Conservation (phyloP, 2,113 vertebrate genomes). For the Hippocampus mohnikei region DNA sequence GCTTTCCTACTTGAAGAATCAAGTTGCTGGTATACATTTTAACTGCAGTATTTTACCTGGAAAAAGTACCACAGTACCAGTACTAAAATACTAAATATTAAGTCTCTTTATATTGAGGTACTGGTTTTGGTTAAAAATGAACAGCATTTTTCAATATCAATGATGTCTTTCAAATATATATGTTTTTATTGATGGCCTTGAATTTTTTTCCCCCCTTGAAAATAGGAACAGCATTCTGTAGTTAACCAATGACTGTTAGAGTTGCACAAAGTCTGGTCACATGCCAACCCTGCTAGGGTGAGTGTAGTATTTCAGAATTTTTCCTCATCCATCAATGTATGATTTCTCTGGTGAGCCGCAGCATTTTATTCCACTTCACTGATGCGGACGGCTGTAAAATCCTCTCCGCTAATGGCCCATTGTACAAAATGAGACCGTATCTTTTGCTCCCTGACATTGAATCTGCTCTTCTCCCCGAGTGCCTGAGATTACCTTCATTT, state of each 20-base stretch:
- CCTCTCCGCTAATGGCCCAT: neutral
- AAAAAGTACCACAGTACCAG: too few species aligned
- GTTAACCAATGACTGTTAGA: neutral
- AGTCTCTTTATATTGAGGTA: neutral
- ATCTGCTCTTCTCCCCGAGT: neutral
- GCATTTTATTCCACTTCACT: neutral
- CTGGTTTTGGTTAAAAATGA: neutral
- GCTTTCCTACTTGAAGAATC: neutral
- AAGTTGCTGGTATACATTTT: too few species aligned
- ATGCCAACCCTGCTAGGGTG: neutral
- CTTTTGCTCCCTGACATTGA: neutral
- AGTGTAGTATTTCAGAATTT: neutral
- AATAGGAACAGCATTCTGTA: too few species aligned
- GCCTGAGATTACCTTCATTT: conserved; percentile 7
- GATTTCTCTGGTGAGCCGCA: neutral
- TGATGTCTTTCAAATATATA: neutral
- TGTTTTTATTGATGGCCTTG: too few species aligned
- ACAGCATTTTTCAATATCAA: neutral
- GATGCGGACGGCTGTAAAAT: neutral
- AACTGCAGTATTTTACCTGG: too few species aligned
- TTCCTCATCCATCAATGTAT: neutral
- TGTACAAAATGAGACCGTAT: neutral
- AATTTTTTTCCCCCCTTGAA: too few species aligned
- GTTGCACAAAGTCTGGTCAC: neutral
- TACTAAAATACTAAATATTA: too few species aligned